Evolutionary conservation across 2,888 invertebrate genomes (phyloP).

Genomic region (Phyllotreta cruciferae): DNA sequence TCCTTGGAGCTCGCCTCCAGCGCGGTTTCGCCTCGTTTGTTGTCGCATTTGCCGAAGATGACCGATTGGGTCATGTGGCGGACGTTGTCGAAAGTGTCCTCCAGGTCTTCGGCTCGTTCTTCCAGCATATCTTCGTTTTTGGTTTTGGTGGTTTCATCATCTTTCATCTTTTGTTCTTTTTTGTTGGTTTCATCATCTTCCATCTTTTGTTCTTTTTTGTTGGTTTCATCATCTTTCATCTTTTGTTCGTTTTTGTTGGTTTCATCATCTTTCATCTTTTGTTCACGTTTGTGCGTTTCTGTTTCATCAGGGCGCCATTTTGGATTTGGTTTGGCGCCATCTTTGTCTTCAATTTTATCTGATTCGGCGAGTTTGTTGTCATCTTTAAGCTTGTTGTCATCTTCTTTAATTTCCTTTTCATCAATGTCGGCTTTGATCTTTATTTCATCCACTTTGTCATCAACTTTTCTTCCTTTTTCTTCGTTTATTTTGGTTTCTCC

Average conservation of each 20-base stretch:
- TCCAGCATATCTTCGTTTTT: constrained; percentile 39
- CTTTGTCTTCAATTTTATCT: no score
- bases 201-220: constrained; percentile 29
- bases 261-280: constrained; percentile 33
- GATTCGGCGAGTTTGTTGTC: neutral
- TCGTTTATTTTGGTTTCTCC: no score
- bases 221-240: constrained; percentile 31
- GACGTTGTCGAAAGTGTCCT: constrained; percentile 31
- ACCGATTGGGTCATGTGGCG: constrained; percentile 36
- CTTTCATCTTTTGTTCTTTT: constrained; percentile 31
- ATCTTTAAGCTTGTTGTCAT: neutral
- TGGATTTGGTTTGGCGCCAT: no score
- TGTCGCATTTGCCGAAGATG: constrained; percentile 38
- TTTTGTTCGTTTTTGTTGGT: constrained; percentile 29
- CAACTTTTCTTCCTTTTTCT: neutral
- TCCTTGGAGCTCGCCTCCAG: neutral
- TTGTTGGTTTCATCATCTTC: constrained; percentile 29
- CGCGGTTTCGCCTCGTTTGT: constrained; percentile 15
- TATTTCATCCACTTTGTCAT: neutral
- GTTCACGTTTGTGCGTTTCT: constrained; percentile 24
- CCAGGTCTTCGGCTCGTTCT: constrained; percentile 24
- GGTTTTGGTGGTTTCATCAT: constrained; percentile 31
- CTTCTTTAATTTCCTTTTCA: constrained; percentile 4
- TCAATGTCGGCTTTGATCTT: neutral
- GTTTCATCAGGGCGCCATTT: no score